phyloP scores from a whole-genome alignment of 2,888 invertebrate species.

The Drosophila mayaguana region DNA sequence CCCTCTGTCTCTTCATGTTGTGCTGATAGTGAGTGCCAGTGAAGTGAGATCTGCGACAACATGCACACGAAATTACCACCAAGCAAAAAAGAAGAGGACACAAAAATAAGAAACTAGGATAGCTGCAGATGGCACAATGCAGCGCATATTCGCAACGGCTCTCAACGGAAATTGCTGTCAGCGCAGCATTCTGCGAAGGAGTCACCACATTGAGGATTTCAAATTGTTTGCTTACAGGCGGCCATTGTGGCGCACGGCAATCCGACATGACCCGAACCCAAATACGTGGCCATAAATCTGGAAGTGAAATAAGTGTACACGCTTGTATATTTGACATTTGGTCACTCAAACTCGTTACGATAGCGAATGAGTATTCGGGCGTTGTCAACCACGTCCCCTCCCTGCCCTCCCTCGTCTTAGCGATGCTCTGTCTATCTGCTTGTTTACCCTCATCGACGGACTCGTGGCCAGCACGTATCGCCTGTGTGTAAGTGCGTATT shows the following conservation, averaged over 20 bases:
- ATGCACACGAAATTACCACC: slow-evolving; percentile 18
- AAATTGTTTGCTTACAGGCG: slow-evolving; percentile 43
- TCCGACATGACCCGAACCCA: slow-evolving; percentile 2
- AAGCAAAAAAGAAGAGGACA: neutral
- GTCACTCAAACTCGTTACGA: slow-evolving; percentile 69
- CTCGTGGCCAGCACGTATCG: slow-evolving; percentile 52
- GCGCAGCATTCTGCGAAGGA: slow-evolving; percentile 42
- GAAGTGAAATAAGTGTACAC: slow-evolving; percentile 77
- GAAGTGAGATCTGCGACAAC: slow-evolving; percentile 60
- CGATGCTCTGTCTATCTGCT: slow-evolving; percentile 20
- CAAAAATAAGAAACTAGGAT: slow-evolving; percentile 3
- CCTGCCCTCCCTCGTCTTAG: neutral
- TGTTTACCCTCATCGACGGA: slow-evolving; percentile 47
- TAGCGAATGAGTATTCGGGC: slow-evolving; percentile 43
- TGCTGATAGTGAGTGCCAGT: slow-evolving; percentile 61
- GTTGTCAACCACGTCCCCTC: neutral
- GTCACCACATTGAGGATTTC: slow-evolving; percentile 26
- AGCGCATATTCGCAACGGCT: slow-evolving; percentile 57
- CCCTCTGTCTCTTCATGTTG: slow-evolving; percentile 25
- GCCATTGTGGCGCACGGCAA: neutral
- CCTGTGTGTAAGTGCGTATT: slow-evolving; percentile 38
- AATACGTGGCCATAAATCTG: slow-evolving; percentile 66
- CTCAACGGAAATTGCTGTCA: slow-evolving; percentile 75
- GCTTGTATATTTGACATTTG: slow-evolving; percentile 77
- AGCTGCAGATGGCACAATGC: slow-evolving; percentile 47